Conservation (phyloP, 2,888 invertebrate species). For the Acronicta leporina region DNA sequence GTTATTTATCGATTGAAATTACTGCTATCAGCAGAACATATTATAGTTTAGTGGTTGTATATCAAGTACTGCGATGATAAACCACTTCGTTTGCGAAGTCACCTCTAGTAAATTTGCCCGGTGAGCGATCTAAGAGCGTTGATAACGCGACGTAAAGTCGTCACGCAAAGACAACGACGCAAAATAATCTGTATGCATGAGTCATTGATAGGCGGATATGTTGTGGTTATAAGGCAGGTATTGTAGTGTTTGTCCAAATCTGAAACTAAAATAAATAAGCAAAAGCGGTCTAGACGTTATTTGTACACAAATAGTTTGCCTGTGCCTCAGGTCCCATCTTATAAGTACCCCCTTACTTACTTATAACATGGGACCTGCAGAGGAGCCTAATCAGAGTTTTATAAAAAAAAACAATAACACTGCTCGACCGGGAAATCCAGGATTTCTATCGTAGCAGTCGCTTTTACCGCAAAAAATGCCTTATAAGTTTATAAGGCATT, state of each 20-base stretch:
- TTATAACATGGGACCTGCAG: no score
- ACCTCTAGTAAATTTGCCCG: constrained; percentile 65
- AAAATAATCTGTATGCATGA: constrained; percentile 71
- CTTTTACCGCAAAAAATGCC: no score
- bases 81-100: constrained; percentile 62
- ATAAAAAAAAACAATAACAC: no score
- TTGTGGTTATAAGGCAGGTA: constrained; percentile 9
- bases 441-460: no score
- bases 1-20: no score
- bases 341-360: no score
- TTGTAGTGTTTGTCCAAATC: not conserved
- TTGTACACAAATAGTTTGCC: no score
- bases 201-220: constrained; percentile 61
- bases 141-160: constrained; percentile 68
- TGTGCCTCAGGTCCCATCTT: no score
- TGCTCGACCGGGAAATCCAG: no score
- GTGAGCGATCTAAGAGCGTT: constrained; percentile 66
- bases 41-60: constrained; percentile 33
- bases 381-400: no score
- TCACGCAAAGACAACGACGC: constrained; percentile 70
- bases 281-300: not conserved
- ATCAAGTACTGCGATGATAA: constrained; percentile 52
- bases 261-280: not conserved
- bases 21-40: constrained; percentile 37
- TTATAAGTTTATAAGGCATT: no score